Evolutionary conservation across 2,113 vertebrate species (phyloP).

Genomic region (Oenanthe oenanthe): DNA sequence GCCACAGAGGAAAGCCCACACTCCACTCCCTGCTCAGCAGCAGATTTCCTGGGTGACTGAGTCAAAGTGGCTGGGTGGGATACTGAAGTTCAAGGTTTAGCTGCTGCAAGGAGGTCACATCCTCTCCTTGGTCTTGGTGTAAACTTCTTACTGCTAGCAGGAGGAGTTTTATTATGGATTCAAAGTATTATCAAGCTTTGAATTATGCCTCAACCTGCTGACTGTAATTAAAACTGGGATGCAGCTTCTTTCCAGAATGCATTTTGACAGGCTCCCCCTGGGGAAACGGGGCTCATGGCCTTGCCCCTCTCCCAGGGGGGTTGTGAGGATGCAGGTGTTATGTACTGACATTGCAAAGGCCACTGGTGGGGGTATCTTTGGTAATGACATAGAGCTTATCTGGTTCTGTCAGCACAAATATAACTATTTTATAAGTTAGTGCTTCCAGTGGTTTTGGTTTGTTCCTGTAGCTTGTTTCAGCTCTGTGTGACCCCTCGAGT

Average conservation of each 20-base stretch:
- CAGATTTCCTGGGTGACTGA: neutral
- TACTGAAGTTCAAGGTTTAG: neutral
- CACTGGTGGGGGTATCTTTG: neutral
- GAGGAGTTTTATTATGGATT: neutral
- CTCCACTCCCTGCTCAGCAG: neutral
- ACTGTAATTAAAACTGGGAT: conserved; percentile 59
- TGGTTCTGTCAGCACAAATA: conserved; percentile 51
- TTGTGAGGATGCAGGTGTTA: neutral
- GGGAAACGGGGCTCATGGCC: neutral
- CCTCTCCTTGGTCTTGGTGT: neutral
- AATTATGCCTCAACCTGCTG: conserved; percentile 37
- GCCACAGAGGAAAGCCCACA: neutral
- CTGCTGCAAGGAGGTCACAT: neutral
- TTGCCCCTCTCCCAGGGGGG: neutral
- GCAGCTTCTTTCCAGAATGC: conserved; percentile 26
- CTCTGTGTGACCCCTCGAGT: neutral
- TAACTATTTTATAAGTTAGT: neutral
- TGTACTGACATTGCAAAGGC: neutral
- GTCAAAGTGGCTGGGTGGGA: neutral
- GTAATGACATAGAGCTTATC: neutral
- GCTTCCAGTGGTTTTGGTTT: neutral
- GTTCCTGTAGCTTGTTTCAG: neutral
- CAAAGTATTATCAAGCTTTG: neutral
- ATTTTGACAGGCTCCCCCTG: neutral
- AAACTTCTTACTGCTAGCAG: neutral